Conservation (phyloP, 2,797 vertebrate species). For the Chaetophractus vellerosus region DNA sequence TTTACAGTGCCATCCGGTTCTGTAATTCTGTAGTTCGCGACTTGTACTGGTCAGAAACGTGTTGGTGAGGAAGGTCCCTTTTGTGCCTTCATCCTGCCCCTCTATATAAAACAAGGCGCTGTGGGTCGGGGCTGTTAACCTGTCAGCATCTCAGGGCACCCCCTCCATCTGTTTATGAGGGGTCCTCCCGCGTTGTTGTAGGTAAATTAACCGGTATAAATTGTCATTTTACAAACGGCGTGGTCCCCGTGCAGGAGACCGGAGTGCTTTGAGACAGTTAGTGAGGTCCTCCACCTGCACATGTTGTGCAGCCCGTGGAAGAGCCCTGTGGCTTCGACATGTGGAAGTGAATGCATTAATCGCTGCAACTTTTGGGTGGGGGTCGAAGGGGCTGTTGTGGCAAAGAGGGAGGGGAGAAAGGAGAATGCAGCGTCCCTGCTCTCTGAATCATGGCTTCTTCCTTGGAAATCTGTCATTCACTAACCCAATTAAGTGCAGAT, state of each 20-base stretch:
- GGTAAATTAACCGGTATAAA: background rate
- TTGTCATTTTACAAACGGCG: background rate
- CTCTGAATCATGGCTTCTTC: constrained; percentile 67
- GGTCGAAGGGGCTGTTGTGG: background rate
- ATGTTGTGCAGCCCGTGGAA: background rate
- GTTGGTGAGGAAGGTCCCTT: background rate
- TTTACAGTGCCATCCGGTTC: background rate
- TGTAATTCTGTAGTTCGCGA: background rate
- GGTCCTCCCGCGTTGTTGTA: background rate
- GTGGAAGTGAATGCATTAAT: background rate
- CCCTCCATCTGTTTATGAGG: background rate
- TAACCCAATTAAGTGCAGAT: constrained; percentile 80
- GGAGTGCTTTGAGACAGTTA: background rate
- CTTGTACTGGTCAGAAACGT: background rate
- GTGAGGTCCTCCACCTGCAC: background rate
- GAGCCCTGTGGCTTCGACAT: background rate
- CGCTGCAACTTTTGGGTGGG: background rate
- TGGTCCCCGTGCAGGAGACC: background rate
- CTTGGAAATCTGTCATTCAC: constrained; percentile 82
- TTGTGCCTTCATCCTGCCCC: constrained; percentile 23
- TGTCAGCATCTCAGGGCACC: constrained; percentile 49
- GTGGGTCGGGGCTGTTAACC: constrained; percentile 53
- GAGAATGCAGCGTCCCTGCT: constrained; percentile 29
- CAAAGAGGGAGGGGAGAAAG: background rate
- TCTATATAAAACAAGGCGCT: background rate